Conservation (phyloP, 2,113 vertebrate genomes). For the Campylomormyrus tamandua region DNA sequence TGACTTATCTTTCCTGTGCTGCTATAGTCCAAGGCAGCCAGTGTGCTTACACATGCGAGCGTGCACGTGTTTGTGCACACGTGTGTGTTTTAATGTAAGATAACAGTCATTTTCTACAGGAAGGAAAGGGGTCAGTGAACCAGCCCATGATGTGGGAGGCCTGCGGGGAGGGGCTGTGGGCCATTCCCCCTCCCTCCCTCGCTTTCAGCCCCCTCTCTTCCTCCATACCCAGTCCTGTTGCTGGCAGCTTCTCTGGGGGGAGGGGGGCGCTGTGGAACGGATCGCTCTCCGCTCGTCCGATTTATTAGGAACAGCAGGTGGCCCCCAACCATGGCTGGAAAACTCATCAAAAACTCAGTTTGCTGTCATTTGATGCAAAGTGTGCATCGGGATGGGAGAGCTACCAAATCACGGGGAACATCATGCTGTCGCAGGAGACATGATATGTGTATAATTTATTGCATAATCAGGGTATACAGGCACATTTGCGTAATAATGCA, state of each 20-base stretch:
- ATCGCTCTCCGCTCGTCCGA: not conserved
- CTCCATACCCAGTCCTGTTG: not conserved
- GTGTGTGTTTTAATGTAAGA: not conserved
- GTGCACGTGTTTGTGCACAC: not conserved
- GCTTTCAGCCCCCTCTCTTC: not conserved
- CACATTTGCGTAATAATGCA: not conserved
- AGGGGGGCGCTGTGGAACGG: not conserved
- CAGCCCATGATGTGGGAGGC: too few species aligned
- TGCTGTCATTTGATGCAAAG: slow-evolving; percentile 2
- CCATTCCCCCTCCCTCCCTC: not conserved
- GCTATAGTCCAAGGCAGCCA: not conserved
- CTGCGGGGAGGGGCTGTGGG: too few species aligned
- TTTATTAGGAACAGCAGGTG: slow-evolving; percentile 12
- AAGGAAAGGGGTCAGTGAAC: not conserved
- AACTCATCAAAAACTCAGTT: slow-evolving; percentile 17
- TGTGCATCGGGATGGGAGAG: not conserved
- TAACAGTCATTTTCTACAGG: not conserved
- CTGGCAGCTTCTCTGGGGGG: not conserved
- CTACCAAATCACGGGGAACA: not conserved
- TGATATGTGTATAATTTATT: not conserved
- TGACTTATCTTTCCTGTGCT: not conserved
- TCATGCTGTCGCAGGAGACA: not conserved
- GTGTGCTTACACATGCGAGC: too few species aligned
- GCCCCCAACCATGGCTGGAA: not conserved
- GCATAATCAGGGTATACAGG: not conserved